Evolutionary conservation across 64 coral and sea anemone species (phyloP), one percentile per base, ranked within the genome.

Genomic region (Actinia equina): DNA sequence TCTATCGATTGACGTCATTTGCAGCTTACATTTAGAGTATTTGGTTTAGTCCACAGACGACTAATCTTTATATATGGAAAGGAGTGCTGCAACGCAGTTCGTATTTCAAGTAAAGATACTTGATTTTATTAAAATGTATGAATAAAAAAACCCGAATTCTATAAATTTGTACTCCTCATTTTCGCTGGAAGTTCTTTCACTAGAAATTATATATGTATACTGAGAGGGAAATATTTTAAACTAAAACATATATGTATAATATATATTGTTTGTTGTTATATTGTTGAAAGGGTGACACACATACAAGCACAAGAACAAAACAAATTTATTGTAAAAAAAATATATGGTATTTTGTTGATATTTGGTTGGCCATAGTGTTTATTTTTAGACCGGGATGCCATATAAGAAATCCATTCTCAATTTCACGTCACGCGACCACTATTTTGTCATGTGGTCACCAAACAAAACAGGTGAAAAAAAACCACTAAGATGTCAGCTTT

Each of bases 381-480:
- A 65, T n/a, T 65, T n/a, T 22, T 65, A 9, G 15, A 18, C 62
- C 62, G 1, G 62, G 7, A 1, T 65, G 62, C 62, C 62, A 65
- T 10, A 11, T 4, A 65, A 65, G 19, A 65, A 65, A 65, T 65
- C 62, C 62, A 23, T 8, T 5, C 62, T n/a, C 22, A 26, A 16
- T 41, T 74, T 74, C 13, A n/a, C 69, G 69, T 81, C 78, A 49
- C 78, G 78, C 78, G 49, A 52, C 45, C 41, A 9, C 1, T 15
- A n/a, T 49, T 81, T 52, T 8, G 49, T 52, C 49, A 49, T n/a
- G 78, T 81, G 78, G 78, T 81, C 78, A 81, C 52, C 17, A 52
- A 20, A 49, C 42, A 6, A 81, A 81, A 81, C 78, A 81, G 78
- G 78, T 81, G 78, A 20, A 81, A 49, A 49, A 74, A 81, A 81